phyloP scores from a whole-genome alignment of 2,113 vertebrate species.

The Sciurus niger region DNA sequence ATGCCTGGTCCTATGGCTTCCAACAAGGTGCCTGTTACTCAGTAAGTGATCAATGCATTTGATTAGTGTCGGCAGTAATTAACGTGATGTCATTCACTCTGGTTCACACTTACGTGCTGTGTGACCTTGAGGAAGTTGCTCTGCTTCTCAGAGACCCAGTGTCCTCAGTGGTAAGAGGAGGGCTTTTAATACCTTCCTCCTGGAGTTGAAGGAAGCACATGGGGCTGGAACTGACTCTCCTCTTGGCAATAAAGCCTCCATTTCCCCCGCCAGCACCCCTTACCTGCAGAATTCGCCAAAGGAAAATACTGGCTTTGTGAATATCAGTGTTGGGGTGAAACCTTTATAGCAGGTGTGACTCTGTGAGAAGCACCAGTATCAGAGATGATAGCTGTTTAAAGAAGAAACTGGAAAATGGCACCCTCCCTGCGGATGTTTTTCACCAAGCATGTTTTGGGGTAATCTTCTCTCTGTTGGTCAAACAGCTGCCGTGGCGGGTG shows the following conservation, averaged over 20 bases:
- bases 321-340: neutral
- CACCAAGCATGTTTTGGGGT: constrained; percentile 50
- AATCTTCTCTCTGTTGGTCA: constrained; percentile 72
- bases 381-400: neutral
- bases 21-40: neutral
- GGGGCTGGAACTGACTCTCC: too few species aligned
- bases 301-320: neutral
- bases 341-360: neutral
- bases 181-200: neutral
- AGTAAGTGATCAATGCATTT: neutral
- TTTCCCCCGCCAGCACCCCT: neutral
- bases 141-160: neutral
- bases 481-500: constrained; percentile 40
- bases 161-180: neutral
- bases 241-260: neutral
- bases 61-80: neutral
- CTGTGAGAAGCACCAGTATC: neutral
- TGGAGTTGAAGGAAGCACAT: neutral
- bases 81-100: neutral
- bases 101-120: neutral
- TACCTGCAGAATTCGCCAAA: neutral
- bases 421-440: neutral
- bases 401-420: neutral
- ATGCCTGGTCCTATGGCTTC: accelerated
- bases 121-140: neutral